These are phyloP conservation scores for Netelia melanura DNA, from an alignment of 2,888 invertebrate species.

Conservation along the genomic window DNA sequence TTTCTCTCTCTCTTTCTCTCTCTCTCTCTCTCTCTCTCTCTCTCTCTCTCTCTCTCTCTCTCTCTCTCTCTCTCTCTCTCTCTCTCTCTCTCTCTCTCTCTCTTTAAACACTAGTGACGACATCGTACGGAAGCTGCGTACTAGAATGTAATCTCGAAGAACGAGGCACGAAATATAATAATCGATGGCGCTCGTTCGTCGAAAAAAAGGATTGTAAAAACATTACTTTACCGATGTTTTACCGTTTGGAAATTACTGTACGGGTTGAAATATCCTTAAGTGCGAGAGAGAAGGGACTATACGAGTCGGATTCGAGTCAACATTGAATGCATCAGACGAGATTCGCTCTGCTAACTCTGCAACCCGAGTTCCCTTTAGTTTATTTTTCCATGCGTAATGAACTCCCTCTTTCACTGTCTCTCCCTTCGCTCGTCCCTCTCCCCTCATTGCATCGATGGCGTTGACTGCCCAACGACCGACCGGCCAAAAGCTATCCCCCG, in stretches of 20 bases:
- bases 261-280: constrained; percentile 53
- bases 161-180: neutral
- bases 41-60: too few relatives aligned
- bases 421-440: constrained; percentile 56
- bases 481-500: constrained; percentile 34
- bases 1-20: neutral
- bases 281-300: constrained; percentile 52
- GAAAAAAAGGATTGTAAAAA: constrained; percentile 19
- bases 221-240: too few relatives aligned
- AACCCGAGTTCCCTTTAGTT: constrained; percentile 74
- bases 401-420: constrained; percentile 69
- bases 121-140: constrained; percentile 6
- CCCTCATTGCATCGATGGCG: constrained; percentile 69
- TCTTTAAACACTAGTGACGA: neutral
- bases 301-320: constrained; percentile 52
- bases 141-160: constrained; percentile 8
- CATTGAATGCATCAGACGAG: constrained; percentile 74
- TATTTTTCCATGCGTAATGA: constrained; percentile 81
- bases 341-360: constrained; percentile 64
- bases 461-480: constrained; percentile 49
- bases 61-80: too few relatives aligned
- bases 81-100: too few relatives aligned
- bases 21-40: too few relatives aligned
- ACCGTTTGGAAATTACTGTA: constrained; percentile 13
- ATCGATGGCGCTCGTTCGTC: neutral